A percentile compares a stretch with the other conserved stretches of the same genome.
phyloP scores from a whole-genome alignment of 2,797 vertebrate species.

The Cirrhinus molitorella region DNA sequence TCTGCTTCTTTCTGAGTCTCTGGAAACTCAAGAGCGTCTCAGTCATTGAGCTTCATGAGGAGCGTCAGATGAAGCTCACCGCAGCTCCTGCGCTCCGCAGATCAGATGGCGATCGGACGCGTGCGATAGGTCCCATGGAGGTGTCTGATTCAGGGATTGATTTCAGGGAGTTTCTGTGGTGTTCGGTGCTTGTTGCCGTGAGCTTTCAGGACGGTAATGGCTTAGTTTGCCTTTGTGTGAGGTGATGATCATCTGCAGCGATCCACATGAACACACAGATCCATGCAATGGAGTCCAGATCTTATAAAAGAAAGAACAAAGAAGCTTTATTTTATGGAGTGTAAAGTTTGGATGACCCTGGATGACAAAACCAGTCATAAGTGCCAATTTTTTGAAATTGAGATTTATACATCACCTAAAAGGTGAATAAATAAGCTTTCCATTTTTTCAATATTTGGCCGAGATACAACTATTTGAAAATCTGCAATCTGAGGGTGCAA shows the following conservation, averaged over 20 bases:
- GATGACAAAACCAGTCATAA: too few species aligned
- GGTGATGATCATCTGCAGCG: not conserved
- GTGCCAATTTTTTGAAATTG: too few species aligned
- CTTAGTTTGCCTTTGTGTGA: not conserved
- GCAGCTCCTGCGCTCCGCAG: constrained; percentile 17
- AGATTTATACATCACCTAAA: too few species aligned
- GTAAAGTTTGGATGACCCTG: too few species aligned
- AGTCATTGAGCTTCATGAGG: not conserved
- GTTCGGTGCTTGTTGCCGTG: constrained; percentile 31
- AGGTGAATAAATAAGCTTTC: too few species aligned
- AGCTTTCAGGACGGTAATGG: constrained; percentile 26
- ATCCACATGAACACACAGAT: not conserved
- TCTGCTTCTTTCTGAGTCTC: not conserved
- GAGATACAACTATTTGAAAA: too few species aligned
- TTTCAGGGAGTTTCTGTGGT: constrained; percentile 52
- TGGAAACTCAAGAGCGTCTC: constrained; percentile 10
- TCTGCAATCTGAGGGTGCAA: too few species aligned
- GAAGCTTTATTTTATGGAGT: not conserved
- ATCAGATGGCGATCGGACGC: constrained; percentile 66
- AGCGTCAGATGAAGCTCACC: constrained; percentile 50
- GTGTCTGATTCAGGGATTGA: constrained; percentile 68
- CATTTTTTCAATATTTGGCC: too few species aligned
- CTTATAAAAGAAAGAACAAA: not conserved
- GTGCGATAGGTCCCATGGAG: constrained; percentile 56
- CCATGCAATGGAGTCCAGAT: not conserved